Base-by-base conservation (phyloP, 2,113 vertebrate species). In the Ptychochromis oligacanthus region DNA sequence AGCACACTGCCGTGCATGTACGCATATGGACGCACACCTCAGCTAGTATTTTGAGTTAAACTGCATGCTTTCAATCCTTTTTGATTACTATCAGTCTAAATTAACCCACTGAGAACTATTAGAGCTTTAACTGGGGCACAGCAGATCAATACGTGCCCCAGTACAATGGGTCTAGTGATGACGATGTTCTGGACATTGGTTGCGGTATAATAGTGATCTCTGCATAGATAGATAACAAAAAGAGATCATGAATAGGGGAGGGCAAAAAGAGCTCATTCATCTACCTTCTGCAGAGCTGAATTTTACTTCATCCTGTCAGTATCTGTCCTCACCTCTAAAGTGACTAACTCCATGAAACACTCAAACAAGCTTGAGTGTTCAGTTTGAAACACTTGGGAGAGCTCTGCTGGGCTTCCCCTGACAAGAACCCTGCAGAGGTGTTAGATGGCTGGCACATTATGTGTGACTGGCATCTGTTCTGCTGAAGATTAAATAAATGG, bases 361-460 rank as follows among this genome's bases (percentile, higher is more conserved):
- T 40, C 40, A 14, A 57, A 55, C 80, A 52, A 36, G 18, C 64
- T 46, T 18, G 43, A 85, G 75, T 31, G n/a, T 49, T 85, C n/a
- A 58, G 77, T 18, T 36, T 38, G 52, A 87, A 83, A 76, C 38
- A 49, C 40, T 79, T 57, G 22, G 24, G 34, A 62, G 61, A 49
- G 20, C 31, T 84, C 72, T 58, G 75, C 61, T 78, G 40, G 12
- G 20, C 59, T 77, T 52, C 55, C 60, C 46, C 67, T 58, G 80
- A 82, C 55, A 74, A 59, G 62, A 82, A 64, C 65, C 72, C 75
- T 56, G 52, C 82, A 64, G 76, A 54, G 38, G 58, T 34, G 74
- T 58, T 52, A 31, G 38, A 55, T 59, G 4, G n/a, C n/a, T 40
- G 80, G 17, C 86, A 87, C 36, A 88, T 82, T 4, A 87, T 80